Conservation (phyloP, 2,888 invertebrate species). For the Macaria notata region DNA sequence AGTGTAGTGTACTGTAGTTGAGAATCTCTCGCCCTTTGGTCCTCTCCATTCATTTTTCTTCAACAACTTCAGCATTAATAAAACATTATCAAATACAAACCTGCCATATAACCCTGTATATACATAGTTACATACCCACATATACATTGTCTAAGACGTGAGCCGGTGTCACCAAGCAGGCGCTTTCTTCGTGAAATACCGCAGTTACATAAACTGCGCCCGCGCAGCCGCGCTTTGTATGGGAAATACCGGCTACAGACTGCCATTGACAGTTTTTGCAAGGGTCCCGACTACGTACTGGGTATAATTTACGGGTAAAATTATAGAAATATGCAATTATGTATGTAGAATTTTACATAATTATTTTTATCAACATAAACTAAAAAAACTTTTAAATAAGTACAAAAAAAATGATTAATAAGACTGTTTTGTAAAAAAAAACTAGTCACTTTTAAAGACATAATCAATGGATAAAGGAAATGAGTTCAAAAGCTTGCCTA, state of each 20-base stretch:
- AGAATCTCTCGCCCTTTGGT: too few species aligned
- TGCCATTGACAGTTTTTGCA: conserved; percentile 19
- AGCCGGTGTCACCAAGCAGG: conserved; percentile 22
- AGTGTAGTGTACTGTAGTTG: too few species aligned
- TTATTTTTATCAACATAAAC: too few species aligned
- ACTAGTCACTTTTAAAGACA: too few species aligned
- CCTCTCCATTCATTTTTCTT: too few species aligned
- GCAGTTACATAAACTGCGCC: conserved; percentile 35
- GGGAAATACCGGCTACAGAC: conserved; percentile 27
- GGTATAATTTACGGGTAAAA: conserved; percentile 12
- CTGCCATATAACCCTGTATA: background rate
- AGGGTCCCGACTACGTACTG: conserved; percentile 3
- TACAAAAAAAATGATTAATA: too few species aligned
- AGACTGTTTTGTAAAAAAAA: too few species aligned
- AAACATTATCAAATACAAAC: too few species aligned
- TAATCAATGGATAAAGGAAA: too few species aligned
- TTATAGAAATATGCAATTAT: background rate
- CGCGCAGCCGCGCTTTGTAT: conserved; percentile 30
- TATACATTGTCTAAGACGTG: conserved; percentile 30
- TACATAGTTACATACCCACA: background rate
- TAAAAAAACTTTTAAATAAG: too few species aligned
- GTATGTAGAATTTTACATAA: background rate
- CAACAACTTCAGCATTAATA: too few species aligned
- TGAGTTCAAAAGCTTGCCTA: too few species aligned
- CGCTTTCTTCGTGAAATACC: conserved; percentile 36